Evolutionary conservation across 2,113 vertebrate species (phyloP).

Genomic region (Oostethus manadensis): DNA sequence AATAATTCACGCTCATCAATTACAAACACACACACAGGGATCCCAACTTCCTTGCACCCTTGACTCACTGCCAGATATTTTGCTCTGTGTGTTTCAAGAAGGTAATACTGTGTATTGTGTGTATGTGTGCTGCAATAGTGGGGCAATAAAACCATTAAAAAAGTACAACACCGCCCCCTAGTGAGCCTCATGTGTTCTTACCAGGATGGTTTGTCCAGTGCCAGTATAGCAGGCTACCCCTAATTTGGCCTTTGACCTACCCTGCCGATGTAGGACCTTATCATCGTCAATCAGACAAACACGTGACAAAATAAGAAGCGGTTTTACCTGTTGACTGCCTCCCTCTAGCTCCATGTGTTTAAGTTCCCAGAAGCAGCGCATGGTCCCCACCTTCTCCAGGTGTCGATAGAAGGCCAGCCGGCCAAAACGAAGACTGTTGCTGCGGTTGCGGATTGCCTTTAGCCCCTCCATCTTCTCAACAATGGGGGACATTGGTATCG

Average conservation of each 20-base stretch:
- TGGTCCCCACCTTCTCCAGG: conserved; percentile 78
- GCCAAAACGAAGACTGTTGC: conserved; percentile 64
- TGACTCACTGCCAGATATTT: conserved; percentile 2
- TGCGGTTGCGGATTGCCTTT: conserved; percentile 70
- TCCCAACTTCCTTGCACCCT: conserved; percentile 17
- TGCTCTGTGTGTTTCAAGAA: background rate
- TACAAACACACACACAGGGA: background rate
- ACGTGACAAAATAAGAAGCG: no score
- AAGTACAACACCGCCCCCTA: conserved; percentile 35
- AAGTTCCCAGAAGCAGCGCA: conserved; percentile 80
- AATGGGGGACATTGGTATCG: conserved; percentile 51
- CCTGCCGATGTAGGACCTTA: background rate
- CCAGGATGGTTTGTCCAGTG: conserved; percentile 1
- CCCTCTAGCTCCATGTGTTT: conserved; percentile 65
- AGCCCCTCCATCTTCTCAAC: conserved; percentile 74
- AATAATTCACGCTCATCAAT: no score
- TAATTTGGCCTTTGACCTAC: conserved; percentile 10
- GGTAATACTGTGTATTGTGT: no score
- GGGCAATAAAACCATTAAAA: background rate
- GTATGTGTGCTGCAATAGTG: background rate
- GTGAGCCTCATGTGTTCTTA: conserved; percentile 12
- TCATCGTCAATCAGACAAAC: background rate
- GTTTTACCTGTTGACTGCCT: conserved; percentile 48
- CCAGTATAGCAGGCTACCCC: background rate
- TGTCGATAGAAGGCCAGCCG: conserved; percentile 74